Evolutionary conservation across 2,113 vertebrate species (phyloP).

Genomic region (Salvelinus alpinus): DNA sequence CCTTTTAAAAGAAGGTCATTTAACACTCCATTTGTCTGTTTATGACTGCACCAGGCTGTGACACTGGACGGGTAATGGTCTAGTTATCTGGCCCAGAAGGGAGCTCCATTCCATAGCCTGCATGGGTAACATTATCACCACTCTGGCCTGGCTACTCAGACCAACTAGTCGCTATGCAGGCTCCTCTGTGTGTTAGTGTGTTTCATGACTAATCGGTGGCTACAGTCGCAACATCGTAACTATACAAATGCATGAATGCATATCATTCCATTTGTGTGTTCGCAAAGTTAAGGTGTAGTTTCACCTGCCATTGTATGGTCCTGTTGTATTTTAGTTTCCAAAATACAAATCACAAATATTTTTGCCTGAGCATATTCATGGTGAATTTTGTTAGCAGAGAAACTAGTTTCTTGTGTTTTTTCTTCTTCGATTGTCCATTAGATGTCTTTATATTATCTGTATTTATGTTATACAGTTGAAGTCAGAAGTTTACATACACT

Average conservation of each 20-base stretch:
- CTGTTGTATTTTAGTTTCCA: not conserved
- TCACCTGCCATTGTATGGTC: not conserved
- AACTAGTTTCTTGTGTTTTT: not conserved
- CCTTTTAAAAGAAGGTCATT: slow-evolving; percentile 14
- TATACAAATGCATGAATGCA: not conserved
- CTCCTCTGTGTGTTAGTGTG: no score
- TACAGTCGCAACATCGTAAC: not conserved
- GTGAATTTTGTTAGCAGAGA: not conserved
- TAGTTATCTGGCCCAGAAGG: not conserved
- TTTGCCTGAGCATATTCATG: not conserved
- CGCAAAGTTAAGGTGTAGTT: not conserved
- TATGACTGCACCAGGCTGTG: not conserved
- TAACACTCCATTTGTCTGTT: not conserved
- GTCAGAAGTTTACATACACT: no score
- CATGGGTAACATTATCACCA: not conserved
- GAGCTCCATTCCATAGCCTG: not conserved
- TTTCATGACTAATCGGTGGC: no score
- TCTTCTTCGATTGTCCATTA: not conserved
- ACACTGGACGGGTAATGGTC: not conserved
- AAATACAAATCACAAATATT: not conserved
- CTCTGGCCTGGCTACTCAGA: not conserved
- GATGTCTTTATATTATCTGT: not conserved
- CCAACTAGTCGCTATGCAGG: not conserved
- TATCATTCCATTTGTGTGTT: not conserved
- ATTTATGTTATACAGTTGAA: no score